Percentiles rank a stretch among this genome's conserved stretches.
phyloP scores from a whole-genome alignment of 1,140 invertebrate genomes.

The Danaus melanippus region DNA sequence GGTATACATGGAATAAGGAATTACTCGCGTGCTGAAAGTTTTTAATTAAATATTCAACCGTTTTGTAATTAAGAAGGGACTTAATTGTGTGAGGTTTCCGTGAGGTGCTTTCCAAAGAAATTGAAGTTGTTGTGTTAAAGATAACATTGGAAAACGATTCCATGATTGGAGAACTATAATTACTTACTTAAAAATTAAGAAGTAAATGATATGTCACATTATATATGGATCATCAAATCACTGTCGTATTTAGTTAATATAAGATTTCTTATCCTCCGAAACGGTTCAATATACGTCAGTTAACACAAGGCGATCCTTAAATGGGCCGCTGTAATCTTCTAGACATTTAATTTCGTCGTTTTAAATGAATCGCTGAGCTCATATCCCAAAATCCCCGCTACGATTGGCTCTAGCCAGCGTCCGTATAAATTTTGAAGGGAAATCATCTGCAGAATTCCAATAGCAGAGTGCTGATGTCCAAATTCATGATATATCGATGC shows the following conservation, averaged over 20 bases:
- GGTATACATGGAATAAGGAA: constrained; percentile 69
- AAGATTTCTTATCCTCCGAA: constrained; percentile 13
- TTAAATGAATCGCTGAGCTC: constrained; percentile 60
- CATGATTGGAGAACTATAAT: constrained; percentile 1
- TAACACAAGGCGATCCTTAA: constrained; percentile 50
- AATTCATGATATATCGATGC: constrained; percentile 63
- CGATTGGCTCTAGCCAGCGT: constrained; percentile 43
- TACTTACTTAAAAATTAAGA: background rate
- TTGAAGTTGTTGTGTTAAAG: constrained; percentile 13
- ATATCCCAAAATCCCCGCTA: constrained; percentile 46
- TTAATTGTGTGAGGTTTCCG: constrained; percentile 53
- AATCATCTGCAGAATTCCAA: constrained; percentile 66
- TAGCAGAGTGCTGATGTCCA: constrained; percentile 62
- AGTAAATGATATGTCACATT: too few species aligned
- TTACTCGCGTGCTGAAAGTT: constrained; percentile 67
- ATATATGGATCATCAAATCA: too few species aligned
- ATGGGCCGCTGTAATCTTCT: constrained; percentile 45
- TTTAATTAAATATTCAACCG: constrained; percentile 70
- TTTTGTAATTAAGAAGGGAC: constrained; percentile 69
- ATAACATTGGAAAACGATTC: background rate
- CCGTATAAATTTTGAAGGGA: constrained; percentile 59
- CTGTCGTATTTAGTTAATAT: too few species aligned
- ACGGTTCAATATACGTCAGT: constrained; percentile 47
- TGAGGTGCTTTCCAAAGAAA: constrained; percentile 48
- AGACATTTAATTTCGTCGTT: constrained; percentile 62